A percentile compares a stretch with the other conserved stretches of the same genome.
These are phyloP conservation scores for Dyspetes luteomarginatus DNA, from an alignment of 2,888 invertebrate genomes.

Conservation along the genomic window DNA sequence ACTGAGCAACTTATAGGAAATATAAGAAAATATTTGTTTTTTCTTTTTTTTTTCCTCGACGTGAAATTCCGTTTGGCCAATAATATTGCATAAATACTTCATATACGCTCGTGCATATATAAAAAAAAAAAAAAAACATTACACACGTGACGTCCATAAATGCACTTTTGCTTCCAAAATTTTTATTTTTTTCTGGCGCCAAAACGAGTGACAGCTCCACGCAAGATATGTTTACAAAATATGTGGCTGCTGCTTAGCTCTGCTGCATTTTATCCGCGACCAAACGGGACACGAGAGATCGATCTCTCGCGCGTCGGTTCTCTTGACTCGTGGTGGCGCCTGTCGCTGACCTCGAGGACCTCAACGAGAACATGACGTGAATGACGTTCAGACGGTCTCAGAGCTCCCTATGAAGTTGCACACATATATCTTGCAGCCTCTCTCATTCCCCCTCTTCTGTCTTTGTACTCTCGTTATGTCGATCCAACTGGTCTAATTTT, in stretches of 20 bases:
- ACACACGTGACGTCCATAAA: too few species aligned
- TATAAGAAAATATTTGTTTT: neutral
- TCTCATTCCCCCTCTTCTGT: too few species aligned
- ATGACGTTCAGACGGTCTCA: slow-evolving; percentile 42
- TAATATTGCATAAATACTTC: neutral
- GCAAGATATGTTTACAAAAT: slow-evolving; percentile 58
- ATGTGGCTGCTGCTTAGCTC: slow-evolving; percentile 1
- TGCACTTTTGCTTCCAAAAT: too few species aligned
- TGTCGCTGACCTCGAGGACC: slow-evolving; percentile 74
- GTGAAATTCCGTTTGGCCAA: neutral
- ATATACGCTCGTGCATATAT: too few species aligned
- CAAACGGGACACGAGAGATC: slow-evolving; percentile 61
- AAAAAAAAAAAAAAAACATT: too few species aligned
- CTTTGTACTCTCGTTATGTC: too few species aligned
- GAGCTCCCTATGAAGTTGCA: slow-evolving; percentile 27
- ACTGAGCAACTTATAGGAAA: neutral
- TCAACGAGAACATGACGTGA: slow-evolving; percentile 56
- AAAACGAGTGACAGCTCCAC: slow-evolving; percentile 33
- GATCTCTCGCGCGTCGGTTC: slow-evolving; percentile 65
- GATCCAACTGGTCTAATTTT: too few species aligned
- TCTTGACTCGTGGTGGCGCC: slow-evolving; percentile 72
- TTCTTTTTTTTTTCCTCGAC: too few species aligned
- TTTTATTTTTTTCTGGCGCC: too few species aligned
- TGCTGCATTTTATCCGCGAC: slow-evolving; percentile 39
- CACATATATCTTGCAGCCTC: too few species aligned